phyloP scores from a whole-genome alignment of 2,888 invertebrate genomes.

The Drosophila setosimentum region DNA sequence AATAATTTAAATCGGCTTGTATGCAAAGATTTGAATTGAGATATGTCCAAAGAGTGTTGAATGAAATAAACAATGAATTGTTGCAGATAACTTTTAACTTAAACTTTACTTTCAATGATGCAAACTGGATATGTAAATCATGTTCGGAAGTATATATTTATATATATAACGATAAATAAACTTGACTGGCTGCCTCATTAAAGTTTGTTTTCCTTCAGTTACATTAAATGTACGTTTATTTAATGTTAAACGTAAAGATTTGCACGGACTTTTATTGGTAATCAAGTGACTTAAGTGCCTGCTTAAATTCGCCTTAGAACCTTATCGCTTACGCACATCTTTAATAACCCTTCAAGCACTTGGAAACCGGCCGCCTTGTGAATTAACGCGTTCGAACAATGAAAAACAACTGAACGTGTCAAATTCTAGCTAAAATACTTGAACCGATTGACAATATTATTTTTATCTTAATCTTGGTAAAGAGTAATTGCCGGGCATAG shows the following conservation, averaged over 20 bases:
- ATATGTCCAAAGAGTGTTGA: not conserved
- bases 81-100: not conserved
- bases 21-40: not conserved
- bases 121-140: constrained; percentile 12
- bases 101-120: not conserved
- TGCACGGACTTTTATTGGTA: not conserved
- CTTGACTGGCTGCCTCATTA: constrained; percentile 7
- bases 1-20: too few relatives aligned
- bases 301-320: not conserved
- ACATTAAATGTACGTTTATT: not conserved
- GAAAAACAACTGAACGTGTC: constrained; percentile 55
- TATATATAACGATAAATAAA: constrained; percentile 5
- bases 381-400: constrained; percentile 38
- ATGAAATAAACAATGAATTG: not conserved
- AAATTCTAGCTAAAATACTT: constrained; percentile 31
- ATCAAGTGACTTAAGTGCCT: not conserved
- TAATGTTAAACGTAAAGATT: not conserved
- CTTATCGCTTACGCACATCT: constrained; percentile 39
- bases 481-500: constrained; percentile 45
- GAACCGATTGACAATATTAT: constrained; percentile 65
- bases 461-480: constrained; percentile 55
- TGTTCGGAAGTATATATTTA: not conserved
- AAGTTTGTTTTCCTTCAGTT: constrained; percentile 11
- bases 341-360: constrained; percentile 44
- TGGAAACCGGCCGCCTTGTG: constrained; percentile 15